phyloP scores from a whole-genome alignment of 2,113 vertebrate species.

The Ctenodactylus gundi region DNA sequence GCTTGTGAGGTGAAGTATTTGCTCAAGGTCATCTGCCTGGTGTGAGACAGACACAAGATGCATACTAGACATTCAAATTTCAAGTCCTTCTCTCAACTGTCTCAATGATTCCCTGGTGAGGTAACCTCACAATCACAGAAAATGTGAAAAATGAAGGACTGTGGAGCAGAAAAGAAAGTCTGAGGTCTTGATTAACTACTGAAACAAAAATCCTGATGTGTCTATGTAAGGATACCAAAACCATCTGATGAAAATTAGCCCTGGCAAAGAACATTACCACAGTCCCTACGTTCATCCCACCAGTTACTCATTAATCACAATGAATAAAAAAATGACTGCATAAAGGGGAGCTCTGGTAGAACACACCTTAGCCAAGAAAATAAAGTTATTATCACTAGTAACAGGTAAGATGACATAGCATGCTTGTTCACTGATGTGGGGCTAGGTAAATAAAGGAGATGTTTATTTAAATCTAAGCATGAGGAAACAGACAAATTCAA shows the following conservation, averaged over 20 bases:
- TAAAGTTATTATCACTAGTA: not conserved
- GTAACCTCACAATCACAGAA: not conserved
- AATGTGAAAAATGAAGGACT: not conserved
- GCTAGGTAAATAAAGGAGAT: not conserved
- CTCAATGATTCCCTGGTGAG: not conserved
- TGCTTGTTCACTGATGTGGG: fast-evolving
- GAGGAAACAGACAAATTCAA: not conserved
- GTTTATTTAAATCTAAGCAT: not conserved
- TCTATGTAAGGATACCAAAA: not conserved
- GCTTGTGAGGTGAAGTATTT: not conserved
- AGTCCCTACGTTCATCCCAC: not conserved
- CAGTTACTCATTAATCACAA: not conserved
- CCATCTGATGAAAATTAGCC: not conserved
- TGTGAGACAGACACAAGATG: not conserved
- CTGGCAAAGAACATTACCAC: not conserved
- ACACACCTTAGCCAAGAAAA: not conserved
- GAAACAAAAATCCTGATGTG: not conserved
- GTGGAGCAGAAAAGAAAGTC: not conserved
- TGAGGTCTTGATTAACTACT: not conserved
- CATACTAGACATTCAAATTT: not conserved
- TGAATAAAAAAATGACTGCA: not conserved
- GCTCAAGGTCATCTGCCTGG: not conserved
- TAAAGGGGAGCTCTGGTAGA: not conserved
- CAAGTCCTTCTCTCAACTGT: not conserved
- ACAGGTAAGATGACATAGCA: not conserved